Conservation (phyloP, 1,140 invertebrate species). For the Lordiphosa collinella region DNA sequence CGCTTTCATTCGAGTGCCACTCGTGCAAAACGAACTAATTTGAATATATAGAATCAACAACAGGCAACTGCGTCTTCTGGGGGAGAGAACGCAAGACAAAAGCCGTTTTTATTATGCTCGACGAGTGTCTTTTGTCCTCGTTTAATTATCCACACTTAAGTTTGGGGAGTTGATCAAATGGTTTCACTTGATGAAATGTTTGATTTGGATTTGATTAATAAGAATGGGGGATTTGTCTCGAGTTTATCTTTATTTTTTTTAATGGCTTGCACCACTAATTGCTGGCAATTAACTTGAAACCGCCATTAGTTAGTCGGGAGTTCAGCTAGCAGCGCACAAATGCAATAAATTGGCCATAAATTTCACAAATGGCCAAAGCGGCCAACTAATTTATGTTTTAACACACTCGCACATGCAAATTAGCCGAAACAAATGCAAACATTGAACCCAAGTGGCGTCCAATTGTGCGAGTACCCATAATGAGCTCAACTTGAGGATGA, state of each 20-base stretch:
- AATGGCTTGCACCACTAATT: constrained; percentile 17
- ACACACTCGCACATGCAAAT: constrained; percentile 68
- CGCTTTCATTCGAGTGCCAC: constrained; percentile 65
- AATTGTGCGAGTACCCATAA: constrained; percentile 23
- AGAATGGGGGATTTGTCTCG: background rate
- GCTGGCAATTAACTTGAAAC: constrained; percentile 29
- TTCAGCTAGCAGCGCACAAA: constrained; percentile 23
- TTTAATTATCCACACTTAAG: constrained; percentile 47
- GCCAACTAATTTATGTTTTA: constrained; percentile 61
- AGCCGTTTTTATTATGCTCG: constrained; percentile 28
- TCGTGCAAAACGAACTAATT: constrained; percentile 77
- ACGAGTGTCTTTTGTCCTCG: constrained; percentile 27
- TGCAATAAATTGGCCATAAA: constrained; percentile 54
- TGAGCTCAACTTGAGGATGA: constrained; percentile 39
- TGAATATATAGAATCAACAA: constrained; percentile 75
- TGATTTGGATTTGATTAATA: constrained; percentile 10
- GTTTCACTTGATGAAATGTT: constrained; percentile 19
- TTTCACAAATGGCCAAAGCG: constrained; percentile 29
- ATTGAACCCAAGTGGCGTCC: constrained; percentile 7
- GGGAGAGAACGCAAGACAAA: constrained; percentile 41
- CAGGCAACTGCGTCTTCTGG: constrained; percentile 11
- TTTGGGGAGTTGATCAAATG: constrained; percentile 15
- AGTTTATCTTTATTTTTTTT: constrained; percentile 1
- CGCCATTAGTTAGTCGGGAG: constrained; percentile 36
- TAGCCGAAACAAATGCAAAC: constrained; percentile 47